Percentiles rank a stretch among this genome's conserved stretches.
Evolutionary conservation across 2,888 invertebrate genomes (phyloP).

Genomic region (Drosophila birchii): DNA sequence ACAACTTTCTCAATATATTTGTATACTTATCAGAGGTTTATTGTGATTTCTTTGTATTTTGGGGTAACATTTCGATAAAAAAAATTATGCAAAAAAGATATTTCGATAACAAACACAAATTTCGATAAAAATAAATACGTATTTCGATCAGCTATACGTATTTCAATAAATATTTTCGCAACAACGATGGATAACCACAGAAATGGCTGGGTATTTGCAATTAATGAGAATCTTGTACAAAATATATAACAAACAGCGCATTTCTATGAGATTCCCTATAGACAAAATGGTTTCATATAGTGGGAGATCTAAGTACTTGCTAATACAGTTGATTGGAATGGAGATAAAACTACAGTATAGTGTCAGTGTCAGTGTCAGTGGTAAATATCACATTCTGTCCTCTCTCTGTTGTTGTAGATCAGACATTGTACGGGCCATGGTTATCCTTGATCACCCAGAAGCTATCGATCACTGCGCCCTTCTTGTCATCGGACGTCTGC

Average conservation of each 20-base stretch:
- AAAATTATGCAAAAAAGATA: background rate
- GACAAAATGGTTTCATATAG: background rate
- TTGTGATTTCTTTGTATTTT: background rate
- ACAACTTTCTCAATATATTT: background rate
- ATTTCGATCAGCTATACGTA: background rate
- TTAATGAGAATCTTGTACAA: background rate
- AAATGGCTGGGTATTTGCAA: background rate
- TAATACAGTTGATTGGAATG: slow-evolving; percentile 6
- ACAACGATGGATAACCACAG: background rate
- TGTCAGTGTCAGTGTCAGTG: too few relatives aligned
- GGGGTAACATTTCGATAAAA: background rate
- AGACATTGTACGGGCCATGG: slow-evolving; percentile 75
- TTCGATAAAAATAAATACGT: background rate
- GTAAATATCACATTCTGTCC: slow-evolving; percentile 15
- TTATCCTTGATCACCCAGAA: slow-evolving; percentile 89
- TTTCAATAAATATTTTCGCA: background rate
- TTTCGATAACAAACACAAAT: background rate
- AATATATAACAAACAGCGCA: background rate
- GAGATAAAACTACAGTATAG: background rate
- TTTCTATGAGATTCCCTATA: background rate
- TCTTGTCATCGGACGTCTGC: slow-evolving; percentile 92
- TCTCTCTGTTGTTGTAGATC: background rate
- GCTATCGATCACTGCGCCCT: slow-evolving; percentile 89
- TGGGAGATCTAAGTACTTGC: background rate
- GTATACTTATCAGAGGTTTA: background rate